These are phyloP conservation scores for Erebia palarica DNA, from an alignment of 2,888 invertebrate species.

Conservation along the genomic window DNA sequence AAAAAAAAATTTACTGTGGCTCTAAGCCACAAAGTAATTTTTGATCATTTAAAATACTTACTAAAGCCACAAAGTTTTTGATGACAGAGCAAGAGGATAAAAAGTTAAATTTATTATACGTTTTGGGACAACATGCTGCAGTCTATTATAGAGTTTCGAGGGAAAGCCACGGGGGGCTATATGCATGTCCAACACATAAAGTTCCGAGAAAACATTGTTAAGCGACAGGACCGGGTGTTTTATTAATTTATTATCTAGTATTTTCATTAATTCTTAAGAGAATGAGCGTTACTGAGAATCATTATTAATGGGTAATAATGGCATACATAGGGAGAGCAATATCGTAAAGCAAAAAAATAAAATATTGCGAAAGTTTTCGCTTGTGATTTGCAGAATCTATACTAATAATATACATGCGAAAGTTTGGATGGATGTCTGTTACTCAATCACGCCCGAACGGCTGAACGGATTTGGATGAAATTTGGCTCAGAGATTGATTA, in stretches of 20 bases:
- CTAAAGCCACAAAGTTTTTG: constrained; percentile 17
- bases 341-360: no score
- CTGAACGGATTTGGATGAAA: no score
- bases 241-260: constrained; percentile 20
- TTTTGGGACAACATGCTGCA: constrained; percentile 32
- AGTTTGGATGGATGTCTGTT: no score
- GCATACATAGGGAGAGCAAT: no score
- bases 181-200: constrained; percentile 30
- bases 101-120: constrained; percentile 32
- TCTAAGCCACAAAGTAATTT: no score
- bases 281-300: background rate
- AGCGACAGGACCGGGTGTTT: constrained; percentile 35
- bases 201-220: constrained; percentile 37
- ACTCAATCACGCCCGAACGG: no score
- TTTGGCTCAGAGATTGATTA: no score
- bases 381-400: no score
- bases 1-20: no score
- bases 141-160: constrained; percentile 40
- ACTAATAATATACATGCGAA: no score
- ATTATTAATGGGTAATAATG: background rate
- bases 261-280: constrained; percentile 16
- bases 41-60: no score
- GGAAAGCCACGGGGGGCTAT: constrained; percentile 37
- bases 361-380: no score
- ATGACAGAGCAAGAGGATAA: constrained; percentile 8